A percentile compares a stretch with the other conserved stretches of the same genome.
Conservation (phyloP, 2,113 vertebrate species). For the Chloropsis hardwickii region DNA sequence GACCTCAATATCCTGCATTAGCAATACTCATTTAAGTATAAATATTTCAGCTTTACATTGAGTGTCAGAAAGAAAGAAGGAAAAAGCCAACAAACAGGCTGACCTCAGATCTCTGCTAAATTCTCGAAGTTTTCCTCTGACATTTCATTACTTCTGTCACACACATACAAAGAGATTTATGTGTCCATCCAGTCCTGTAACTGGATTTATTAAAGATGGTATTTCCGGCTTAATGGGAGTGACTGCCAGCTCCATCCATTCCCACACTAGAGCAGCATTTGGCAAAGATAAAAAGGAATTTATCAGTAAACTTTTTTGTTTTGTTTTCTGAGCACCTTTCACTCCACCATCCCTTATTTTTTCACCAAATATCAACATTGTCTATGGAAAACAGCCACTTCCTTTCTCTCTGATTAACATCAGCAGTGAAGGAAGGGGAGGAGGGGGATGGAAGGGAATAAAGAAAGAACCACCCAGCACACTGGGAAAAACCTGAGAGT, state of each 20-base stretch:
- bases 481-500: constrained; percentile 12
- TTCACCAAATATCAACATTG: constrained; percentile 65
- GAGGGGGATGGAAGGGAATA: not conserved
- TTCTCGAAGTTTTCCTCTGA: not conserved
- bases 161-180: constrained; percentile 36
- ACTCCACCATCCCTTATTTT: constrained; percentile 35
- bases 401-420: constrained; percentile 63
- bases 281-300: constrained; percentile 43
- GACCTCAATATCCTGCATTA: constrained; percentile 61
- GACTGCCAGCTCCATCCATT: constrained; percentile 1
- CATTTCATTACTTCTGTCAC: constrained; percentile 6
- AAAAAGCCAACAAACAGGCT: constrained; percentile 24
- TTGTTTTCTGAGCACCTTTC: constrained; percentile 49
- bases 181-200: not conserved
- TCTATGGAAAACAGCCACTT: constrained; percentile 71
- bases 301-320: constrained; percentile 25
- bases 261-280: constrained; percentile 48
- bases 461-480: not conserved
- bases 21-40: constrained; percentile 19
- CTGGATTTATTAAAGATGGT: constrained; percentile 50
- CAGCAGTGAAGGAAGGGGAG: constrained; percentile 1
- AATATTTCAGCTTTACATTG: constrained; percentile 47
- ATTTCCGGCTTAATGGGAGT: constrained; percentile 40
- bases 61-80: constrained; percentile 33
- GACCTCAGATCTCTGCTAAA: constrained; percentile 53